Evolutionary conservation across 2,113 vertebrate genomes (phyloP).

Genomic region (Carlito syrichta): DNA sequence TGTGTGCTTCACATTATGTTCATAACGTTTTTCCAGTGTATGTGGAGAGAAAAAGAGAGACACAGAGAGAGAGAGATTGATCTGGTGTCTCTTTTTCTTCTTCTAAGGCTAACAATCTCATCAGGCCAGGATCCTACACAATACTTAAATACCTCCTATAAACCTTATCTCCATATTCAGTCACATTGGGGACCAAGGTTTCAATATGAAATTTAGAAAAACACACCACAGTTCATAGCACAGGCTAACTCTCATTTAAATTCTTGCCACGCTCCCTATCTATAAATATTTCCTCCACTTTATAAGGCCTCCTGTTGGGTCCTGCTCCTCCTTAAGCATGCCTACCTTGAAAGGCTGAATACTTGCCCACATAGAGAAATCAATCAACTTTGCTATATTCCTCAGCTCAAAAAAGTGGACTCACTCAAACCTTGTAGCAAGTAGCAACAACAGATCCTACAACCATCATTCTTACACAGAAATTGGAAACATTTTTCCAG

Average conservation of each 20-base stretch:
- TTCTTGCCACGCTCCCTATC: neutral
- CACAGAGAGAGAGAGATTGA: neutral
- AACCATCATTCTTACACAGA: neutral
- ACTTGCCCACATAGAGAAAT: neutral
- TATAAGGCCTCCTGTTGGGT: neutral
- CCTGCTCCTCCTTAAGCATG: neutral
- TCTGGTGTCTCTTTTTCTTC: neutral
- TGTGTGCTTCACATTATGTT: too few relatives aligned
- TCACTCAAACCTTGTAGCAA: neutral
- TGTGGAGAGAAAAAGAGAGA: neutral
- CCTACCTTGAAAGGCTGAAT: slow-evolving; percentile 3
- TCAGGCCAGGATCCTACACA: neutral
- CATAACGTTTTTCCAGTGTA: neutral
- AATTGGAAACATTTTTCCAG: neutral
- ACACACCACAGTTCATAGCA: neutral
- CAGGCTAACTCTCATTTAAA: neutral
- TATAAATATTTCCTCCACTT: slow-evolving; percentile 48
- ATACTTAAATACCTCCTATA: neutral
- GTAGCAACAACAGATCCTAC: neutral
- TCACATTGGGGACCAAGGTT: neutral
- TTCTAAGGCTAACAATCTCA: too few relatives aligned
- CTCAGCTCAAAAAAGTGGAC: neutral
- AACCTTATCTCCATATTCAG: neutral
- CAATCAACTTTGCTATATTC: neutral
- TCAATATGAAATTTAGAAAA: neutral